Base-by-base conservation (phyloP, 2,888 invertebrate genomes). In the Sinohyriopsis cumingii region DNA sequence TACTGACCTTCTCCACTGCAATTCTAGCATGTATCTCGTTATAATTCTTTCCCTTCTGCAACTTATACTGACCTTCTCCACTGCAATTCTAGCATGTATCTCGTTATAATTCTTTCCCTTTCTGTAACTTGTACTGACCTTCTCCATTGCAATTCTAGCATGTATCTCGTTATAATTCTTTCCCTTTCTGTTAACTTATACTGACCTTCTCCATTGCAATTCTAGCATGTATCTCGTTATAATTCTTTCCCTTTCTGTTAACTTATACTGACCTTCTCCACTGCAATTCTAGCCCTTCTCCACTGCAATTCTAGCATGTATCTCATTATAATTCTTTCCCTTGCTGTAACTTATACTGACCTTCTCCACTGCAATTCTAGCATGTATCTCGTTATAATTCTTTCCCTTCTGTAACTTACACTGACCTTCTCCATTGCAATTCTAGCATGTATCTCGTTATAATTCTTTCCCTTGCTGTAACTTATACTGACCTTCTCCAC, bases 101-200 rank as follows among this genome's bases (percentile, higher is more conserved):
- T 99, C 99, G 91, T 99, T n/a, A n/a, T n/a, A n/a, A n/a, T n/a
- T n/a, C n/a, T n/a, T n/a, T n/a, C n/a, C n/a, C n/a, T n/a, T n/a
- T n/a, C n/a, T n/a, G n/a, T 33, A 9, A 45, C 45, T 55, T n/a
- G 12, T 65, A 67, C 76, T 67, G 76, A 88, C 91, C 87, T 96
- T 98, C 90, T 99, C 99, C 90, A 99, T 92, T 65, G 99, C 98
- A 86, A 99, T 96, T 68, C 98, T 93, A 6, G 98, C 99, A 92
- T 99, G 99, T 5, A 97, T 98, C 92, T 99, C 99, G 91, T 99
- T n/a, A n/a, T n/a, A n/a, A n/a, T n/a, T n/a, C n/a, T n/a, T n/a
- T n/a, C n/a, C n/a, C n/a, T n/a, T n/a, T n/a, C n/a, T n/a, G n/a
- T n/a, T 33, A 9, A 45, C 45, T 55, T n/a, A 19, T 65, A 67